Percentiles rank a stretch among this genome's conserved stretches.
These are phyloP conservation scores for Caenorhabditis becei DNA, from an alignment of 2,888 invertebrate genomes.

Conservation along the genomic window DNA sequence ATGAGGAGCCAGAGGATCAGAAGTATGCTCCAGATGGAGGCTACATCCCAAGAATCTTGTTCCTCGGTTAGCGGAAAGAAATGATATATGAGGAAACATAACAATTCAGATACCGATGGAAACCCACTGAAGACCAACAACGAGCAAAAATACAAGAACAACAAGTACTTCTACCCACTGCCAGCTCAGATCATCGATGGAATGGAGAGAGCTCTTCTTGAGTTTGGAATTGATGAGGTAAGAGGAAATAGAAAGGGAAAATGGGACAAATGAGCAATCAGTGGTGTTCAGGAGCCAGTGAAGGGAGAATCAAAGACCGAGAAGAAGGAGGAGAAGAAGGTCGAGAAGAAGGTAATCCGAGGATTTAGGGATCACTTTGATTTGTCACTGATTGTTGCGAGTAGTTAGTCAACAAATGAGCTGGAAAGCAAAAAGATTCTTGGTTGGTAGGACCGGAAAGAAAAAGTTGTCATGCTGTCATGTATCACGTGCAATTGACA, in stretches of 20 bases:
- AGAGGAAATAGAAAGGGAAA: slow-evolving; percentile 17
- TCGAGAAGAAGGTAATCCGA: slow-evolving; percentile 53
- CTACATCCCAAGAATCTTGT: slow-evolving; percentile 83
- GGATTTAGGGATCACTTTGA: background rate
- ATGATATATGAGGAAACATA: background rate
- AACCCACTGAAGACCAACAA: slow-evolving; percentile 81
- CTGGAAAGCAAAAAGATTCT: slow-evolving; percentile 2
- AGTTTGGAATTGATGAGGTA: slow-evolving; percentile 59
- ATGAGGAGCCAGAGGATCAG: slow-evolving; percentile 83
- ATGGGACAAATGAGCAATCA: slow-evolving; percentile 14
- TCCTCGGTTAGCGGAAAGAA: slow-evolving; percentile 78
- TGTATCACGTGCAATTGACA: slow-evolving; percentile 14
- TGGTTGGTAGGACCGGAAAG: background rate
- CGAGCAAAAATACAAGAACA: slow-evolving; percentile 80
- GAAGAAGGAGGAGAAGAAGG: slow-evolving; percentile 49
- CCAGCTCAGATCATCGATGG: slow-evolving; percentile 74
- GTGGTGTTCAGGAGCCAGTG: slow-evolving; percentile 42
- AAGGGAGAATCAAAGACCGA: slow-evolving; percentile 52
- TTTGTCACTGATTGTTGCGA: background rate
- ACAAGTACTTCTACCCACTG: slow-evolving; percentile 79
- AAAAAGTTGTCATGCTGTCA: slow-evolving; percentile 6
- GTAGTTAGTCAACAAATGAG: background rate
- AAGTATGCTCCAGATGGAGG: slow-evolving; percentile 83
- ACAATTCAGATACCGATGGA: slow-evolving; percentile 81
- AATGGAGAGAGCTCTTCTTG: slow-evolving; percentile 70